Percentiles rank a stretch among this genome's conserved stretches.
These are phyloP conservation scores for Dendrophyllia cribrosa DNA, from an alignment of 64 coral and sea anemone genomes.

Conservation along the genomic window DNA sequence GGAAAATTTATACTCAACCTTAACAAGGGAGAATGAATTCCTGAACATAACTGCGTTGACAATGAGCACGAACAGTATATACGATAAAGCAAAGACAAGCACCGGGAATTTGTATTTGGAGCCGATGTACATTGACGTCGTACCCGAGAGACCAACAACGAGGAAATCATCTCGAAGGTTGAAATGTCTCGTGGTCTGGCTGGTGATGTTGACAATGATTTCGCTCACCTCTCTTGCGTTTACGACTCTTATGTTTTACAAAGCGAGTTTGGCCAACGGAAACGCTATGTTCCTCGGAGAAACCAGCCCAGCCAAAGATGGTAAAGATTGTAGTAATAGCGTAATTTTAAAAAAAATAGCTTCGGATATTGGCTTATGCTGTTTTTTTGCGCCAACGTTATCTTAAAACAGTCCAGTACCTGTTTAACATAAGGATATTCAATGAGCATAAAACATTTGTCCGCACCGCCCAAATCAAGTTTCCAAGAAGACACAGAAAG, in stretches of 20 bases:
- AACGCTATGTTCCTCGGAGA: neutral
- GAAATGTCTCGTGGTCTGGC: neutral
- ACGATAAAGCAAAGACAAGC: neutral
- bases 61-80: neutral
- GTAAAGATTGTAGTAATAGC: neutral
- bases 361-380: no score
- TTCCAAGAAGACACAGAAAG: no score
- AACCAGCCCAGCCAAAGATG: neutral
- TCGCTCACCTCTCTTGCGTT: constrained; percentile 14
- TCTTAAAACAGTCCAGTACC: no score
- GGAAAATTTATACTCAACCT: constrained; percentile 9
- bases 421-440: no score
- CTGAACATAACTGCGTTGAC: neutral
- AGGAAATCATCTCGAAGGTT: constrained; percentile 14
- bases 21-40: neutral
- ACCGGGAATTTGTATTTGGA: neutral
- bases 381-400: no score
- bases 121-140: constrained; percentile 36
- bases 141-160: neutral
- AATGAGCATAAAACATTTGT: no score
- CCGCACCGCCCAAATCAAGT: no score
- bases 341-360: no score
- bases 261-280: neutral
- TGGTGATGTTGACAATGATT: neutral
- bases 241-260: constrained; percentile 18